These are phyloP conservation scores for Laticauda colubrina DNA, from an alignment of 2,113 vertebrate genomes.

Conservation along the genomic window DNA sequence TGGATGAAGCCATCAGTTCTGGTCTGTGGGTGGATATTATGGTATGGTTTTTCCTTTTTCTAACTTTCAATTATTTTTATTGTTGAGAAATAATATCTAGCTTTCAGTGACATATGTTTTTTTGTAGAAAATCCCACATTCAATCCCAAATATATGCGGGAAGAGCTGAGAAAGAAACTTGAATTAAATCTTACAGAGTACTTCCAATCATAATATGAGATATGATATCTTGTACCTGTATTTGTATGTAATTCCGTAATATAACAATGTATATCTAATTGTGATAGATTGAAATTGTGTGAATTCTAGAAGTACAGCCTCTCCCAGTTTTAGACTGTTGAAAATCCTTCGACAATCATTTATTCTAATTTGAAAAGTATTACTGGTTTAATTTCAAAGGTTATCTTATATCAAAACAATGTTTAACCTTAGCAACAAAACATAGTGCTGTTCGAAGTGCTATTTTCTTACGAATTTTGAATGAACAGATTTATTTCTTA, in stretches of 20 bases:
- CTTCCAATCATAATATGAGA: background rate
- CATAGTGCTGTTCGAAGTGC: background rate
- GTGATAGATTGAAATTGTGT: background rate
- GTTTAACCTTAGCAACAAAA: background rate
- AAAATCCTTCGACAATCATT: background rate
- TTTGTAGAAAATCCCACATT: background rate
- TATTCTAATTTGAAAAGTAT: background rate
- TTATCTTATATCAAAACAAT: background rate
- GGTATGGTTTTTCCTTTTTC: constrained; percentile 68
- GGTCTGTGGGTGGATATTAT: constrained; percentile 87
- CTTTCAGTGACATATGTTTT: background rate
- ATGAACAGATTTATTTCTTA: background rate
- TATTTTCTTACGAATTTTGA: background rate
- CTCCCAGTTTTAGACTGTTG: background rate
- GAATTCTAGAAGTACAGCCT: background rate
- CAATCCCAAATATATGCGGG: background rate
- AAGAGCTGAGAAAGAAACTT: background rate
- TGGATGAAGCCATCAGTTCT: constrained; percentile 91
- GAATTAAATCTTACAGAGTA: background rate
- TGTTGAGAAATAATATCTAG: background rate
- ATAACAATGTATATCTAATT: background rate
- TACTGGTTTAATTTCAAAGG: background rate
- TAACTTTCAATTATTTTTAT: background rate
- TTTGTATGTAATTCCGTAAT: background rate
- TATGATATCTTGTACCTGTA: background rate